Evolutionary conservation across 2,888 invertebrate genomes (phyloP), one percentile per base, ranked within the genome.

Genomic region (Tinea pellionella): DNA sequence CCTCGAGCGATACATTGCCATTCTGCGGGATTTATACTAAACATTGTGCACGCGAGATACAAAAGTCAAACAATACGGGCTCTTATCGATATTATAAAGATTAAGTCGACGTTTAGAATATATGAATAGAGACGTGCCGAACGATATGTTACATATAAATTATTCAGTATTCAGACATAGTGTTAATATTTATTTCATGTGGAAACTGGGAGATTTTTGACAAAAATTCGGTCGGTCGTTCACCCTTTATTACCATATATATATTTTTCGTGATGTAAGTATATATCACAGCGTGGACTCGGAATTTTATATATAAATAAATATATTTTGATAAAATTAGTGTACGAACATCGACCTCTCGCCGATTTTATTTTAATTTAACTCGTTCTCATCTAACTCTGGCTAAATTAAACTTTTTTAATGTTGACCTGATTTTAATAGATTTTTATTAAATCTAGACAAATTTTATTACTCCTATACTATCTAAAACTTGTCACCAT

Each of bases 211-310:
- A 70, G n/a, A 42, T 67, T 75, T 73, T 74, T 70, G 67, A 78
- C 78, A 77, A 81, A 75, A 84, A 76, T 74, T 77, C 78, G 77
- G 80, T 66, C 78, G 85, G 83, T 76, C 86, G 63, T 81, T 86
- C 75, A 82, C 75, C n/a, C 86, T 69, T 18, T 9, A 19, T 59
- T 59, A 59, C 47, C 30, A 59, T 37, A 59, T 47, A 30, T 18
- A 32, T 24, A 19, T 12, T 4, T 12, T 53, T 3, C n/a, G 4
- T 24, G 4, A 24, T 24, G n/a, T 53, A 53, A 24, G 24, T 19
- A 2, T 47, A 37, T 47, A 47, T 15, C 15, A 15, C 15, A 16
- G 16, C 24, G 53, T 6, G 53, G 6, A 53, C 16, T 47, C 24
- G 13, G 53, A 53, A 47, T 12, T 53, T 53, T 41, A 19, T 53